These are phyloP conservation scores for Percina caprodes DNA, from an alignment of 2,113 vertebrate genomes.

Conservation along the genomic window DNA sequence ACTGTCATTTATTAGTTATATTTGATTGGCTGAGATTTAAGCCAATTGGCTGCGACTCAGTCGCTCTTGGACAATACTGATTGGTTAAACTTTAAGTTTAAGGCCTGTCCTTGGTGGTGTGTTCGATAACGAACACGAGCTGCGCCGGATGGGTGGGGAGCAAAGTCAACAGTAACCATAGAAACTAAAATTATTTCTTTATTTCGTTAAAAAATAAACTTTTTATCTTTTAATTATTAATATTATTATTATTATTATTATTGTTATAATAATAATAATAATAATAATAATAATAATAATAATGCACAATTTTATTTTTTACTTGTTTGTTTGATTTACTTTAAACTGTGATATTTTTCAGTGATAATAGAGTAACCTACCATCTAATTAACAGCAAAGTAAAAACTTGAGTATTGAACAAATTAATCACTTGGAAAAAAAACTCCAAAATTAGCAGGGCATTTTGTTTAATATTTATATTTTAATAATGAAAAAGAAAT, in stretches of 20 bases:
- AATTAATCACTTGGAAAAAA: background rate
- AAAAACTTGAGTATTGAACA: background rate
- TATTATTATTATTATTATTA: too few species aligned
- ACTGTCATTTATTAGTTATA: accelerated
- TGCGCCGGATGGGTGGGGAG: background rate
- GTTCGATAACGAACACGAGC: background rate
- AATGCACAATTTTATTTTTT: too few species aligned
- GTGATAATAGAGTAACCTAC: too few species aligned
- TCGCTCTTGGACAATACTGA: accelerated
- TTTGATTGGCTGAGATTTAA: background rate
- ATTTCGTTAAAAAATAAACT: background rate
- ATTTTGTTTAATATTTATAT: background rate
- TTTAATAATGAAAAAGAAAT: background rate
- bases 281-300: too few species aligned
- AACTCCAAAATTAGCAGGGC: background rate
- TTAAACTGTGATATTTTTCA: too few species aligned
- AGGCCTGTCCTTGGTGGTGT: background rate
- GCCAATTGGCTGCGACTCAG: background rate
- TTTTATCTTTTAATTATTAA: too few species aligned
- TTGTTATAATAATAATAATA: too few species aligned
- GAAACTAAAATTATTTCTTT: background rate
- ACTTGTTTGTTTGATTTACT: too few species aligned
- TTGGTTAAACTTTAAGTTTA: conserved; percentile 9
- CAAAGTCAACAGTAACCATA: background rate
- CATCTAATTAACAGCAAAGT: too few species aligned